Percentiles rank a stretch among this genome's conserved stretches.
Conservation (phyloP, 2,797 vertebrate genomes). For the Diceros bicornis region DNA sequence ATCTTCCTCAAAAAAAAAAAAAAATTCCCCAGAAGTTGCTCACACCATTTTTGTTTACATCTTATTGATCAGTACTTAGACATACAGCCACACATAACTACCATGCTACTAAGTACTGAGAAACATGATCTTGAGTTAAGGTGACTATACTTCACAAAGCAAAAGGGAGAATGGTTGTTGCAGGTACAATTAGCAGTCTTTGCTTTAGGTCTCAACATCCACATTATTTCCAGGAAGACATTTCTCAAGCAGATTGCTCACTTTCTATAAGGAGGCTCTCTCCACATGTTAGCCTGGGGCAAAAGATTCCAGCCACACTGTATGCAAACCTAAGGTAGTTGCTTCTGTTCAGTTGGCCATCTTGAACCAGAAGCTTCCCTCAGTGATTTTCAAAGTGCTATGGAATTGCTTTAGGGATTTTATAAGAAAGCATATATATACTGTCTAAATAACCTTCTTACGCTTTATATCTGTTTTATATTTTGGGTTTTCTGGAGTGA, state of each 20-base stretch:
- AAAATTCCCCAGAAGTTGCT: not conserved
- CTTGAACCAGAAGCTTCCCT: not conserved
- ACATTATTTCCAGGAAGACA: not conserved
- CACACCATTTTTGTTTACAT: not conserved
- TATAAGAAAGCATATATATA: not conserved
- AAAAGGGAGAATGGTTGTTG: not conserved
- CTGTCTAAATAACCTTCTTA: not conserved
- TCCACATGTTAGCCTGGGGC: not conserved
- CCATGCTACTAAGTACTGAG: not conserved
- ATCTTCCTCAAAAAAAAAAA: no score
- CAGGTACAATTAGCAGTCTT: not conserved
- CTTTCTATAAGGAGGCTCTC: not conserved
- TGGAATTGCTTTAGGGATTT: not conserved
- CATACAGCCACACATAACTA: not conserved
- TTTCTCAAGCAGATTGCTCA: not conserved
- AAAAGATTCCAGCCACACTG: not conserved
- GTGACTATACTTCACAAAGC: not conserved
- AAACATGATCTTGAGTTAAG: not conserved
- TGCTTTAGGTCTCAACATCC: not conserved
- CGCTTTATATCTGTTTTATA: not conserved
- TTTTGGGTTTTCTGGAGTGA: not conserved
- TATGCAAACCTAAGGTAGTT: not conserved
- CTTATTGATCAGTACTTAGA: not conserved
- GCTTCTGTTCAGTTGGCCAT: not conserved
- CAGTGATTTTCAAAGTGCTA: not conserved